These are phyloP conservation scores for Lithophane leautieri DNA, from an alignment of 2,888 invertebrate species.

Conservation along the genomic window DNA sequence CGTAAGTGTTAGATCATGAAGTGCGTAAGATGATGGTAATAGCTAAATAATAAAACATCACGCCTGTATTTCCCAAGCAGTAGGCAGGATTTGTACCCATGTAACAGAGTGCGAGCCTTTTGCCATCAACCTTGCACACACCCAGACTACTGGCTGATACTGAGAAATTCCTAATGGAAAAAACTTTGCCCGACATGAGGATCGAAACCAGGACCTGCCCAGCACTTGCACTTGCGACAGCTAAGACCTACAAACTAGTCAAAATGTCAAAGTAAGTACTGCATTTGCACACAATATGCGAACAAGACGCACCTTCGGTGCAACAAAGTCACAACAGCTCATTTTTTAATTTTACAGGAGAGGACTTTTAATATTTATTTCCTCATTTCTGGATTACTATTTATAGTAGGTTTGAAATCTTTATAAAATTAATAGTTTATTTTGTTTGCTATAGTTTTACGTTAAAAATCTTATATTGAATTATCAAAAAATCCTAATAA, in stretches of 20 bases:
- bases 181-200: background rate
- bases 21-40: background rate
- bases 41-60: background rate
- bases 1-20: background rate
- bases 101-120: background rate
- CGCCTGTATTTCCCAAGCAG: background rate
- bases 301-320: no score
- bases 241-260: background rate
- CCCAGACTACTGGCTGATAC: background rate
- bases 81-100: background rate
- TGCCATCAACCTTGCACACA: background rate
- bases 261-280: background rate
- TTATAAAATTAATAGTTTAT: no score
- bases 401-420: no score
- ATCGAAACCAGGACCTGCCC: background rate
- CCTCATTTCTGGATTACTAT: no score
- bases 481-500: no score
- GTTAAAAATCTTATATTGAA: no score
- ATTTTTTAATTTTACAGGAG: no score
- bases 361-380: no score
- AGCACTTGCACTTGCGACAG: background rate
- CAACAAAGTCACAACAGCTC: no score
- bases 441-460: no score
- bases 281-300: slow-evolving; percentile 1
- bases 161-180: background rate